Percentiles rank a stretch among this genome's conserved stretches.
phyloP scores from a whole-genome alignment of 2,888 invertebrate species.

The Azorinus chamasolen region DNA sequence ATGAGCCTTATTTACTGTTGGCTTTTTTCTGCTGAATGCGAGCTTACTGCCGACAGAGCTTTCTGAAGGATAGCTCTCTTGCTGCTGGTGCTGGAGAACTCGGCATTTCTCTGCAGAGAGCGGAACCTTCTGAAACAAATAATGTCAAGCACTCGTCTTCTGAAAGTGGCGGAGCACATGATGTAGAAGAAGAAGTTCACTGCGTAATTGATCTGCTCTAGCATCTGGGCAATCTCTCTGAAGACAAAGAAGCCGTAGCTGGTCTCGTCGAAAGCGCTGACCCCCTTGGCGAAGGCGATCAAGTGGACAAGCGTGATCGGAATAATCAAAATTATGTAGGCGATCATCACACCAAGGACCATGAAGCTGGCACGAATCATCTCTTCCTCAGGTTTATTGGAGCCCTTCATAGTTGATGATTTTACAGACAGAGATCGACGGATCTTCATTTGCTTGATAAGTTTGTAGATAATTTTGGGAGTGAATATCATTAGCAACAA shows the following conservation, averaged over 20 bases:
- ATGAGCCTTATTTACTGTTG: too few species aligned
- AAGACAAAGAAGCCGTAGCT: conserved; percentile 59
- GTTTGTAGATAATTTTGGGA: conserved; percentile 59
- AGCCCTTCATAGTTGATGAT: not conserved
- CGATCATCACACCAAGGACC: conserved; percentile 71
- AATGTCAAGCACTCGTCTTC: conserved; percentile 45
- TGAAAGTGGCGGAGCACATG: conserved; percentile 69
- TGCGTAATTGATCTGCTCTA: conserved; percentile 77
- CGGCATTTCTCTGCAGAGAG: too few species aligned
- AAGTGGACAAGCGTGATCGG: conserved; percentile 74
- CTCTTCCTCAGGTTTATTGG: conserved; percentile 18
- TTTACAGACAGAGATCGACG: conserved; percentile 21
- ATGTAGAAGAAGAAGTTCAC: conserved; percentile 78
- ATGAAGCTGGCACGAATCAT: conserved; percentile 66
- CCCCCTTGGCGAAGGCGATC: conserved; percentile 54
- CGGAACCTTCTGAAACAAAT: not conserved
- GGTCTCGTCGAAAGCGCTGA: conserved; percentile 69
- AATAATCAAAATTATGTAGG: conserved; percentile 74
- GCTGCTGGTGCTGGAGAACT: too few species aligned
- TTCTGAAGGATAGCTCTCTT: too few species aligned
- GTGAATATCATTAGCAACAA: conserved; percentile 63
- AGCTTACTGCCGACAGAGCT: too few species aligned
- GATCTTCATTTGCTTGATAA: conserved; percentile 29
- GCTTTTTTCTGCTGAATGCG: too few species aligned
- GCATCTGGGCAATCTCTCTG: conserved; percentile 70